phyloP scores from a whole-genome alignment of 30 jellyfish, hydroid and myxozoan species.

The Chironex yamaguchii region DNA sequence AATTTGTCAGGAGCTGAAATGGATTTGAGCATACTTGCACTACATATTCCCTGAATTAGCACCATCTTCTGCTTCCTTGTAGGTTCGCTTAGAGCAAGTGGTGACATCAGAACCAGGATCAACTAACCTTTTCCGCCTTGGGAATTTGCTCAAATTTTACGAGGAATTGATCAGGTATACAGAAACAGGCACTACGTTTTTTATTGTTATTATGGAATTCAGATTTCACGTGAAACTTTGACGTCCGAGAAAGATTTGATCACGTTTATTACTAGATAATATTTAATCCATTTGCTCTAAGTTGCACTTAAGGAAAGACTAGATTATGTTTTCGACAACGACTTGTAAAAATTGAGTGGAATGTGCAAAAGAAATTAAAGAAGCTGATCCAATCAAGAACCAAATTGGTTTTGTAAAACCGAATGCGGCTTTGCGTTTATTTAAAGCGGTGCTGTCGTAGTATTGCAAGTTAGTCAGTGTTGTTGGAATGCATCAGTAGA shows the following conservation, averaged over 20 bases:
- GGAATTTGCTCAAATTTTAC: slow-evolving; percentile 84
- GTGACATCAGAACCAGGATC: slow-evolving; percentile 94
- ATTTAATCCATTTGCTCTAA: neutral
- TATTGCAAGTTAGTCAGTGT: too few relatives aligned
- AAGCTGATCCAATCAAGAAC: too few relatives aligned
- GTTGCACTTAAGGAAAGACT: too few relatives aligned
- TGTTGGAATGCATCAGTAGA: too few relatives aligned
- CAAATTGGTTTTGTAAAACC: too few relatives aligned
- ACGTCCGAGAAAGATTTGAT: too few relatives aligned
- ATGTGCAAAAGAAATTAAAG: too few relatives aligned
- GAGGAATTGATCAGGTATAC: slow-evolving; percentile 72
- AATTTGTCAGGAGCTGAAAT: neutral
- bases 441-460: too few relatives aligned
- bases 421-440: too few relatives aligned
- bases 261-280: neutral
- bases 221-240: neutral
- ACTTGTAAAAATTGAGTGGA: too few relatives aligned
- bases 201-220: neutral
- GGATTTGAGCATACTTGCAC: neutral
- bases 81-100: slow-evolving; percentile 97
- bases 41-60: too few relatives aligned
- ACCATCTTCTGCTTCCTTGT: slow-evolving; percentile 10
- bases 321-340: too few relatives aligned
- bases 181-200: neutral
- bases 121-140: slow-evolving; percentile 76